phyloP scores from a whole-genome alignment of 2,113 vertebrate species.

The Oxygymnocypris stewartii region DNA sequence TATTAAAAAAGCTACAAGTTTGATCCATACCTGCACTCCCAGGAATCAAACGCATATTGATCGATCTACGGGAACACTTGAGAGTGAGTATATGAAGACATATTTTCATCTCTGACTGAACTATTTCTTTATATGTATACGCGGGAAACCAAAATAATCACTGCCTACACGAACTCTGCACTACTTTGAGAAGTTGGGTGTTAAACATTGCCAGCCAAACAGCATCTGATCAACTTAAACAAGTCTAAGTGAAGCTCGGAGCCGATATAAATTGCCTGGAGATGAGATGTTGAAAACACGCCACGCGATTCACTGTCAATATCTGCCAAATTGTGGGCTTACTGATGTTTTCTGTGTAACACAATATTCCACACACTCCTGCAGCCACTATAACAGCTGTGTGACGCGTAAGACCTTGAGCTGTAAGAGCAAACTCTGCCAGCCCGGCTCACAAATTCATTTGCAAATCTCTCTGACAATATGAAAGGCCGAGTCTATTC shows the following conservation, averaged over 20 bases:
- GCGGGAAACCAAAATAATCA: not conserved
- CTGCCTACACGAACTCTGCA: not conserved
- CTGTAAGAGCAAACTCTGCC: constrained; percentile 15
- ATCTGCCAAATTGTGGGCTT: not conserved
- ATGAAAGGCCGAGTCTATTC: constrained; percentile 23
- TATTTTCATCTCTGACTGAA: not conserved
- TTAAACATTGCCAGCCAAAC: not conserved
- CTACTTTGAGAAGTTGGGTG: not conserved
- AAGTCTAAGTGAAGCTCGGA: not conserved
- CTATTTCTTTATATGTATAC: not conserved
- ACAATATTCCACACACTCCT: not conserved
- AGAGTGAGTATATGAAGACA: not conserved
- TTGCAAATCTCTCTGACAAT: constrained; percentile 27
- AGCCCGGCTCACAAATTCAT: constrained; percentile 9
- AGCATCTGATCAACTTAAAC: not conserved
- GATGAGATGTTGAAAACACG: not conserved
- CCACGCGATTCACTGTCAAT: not conserved
- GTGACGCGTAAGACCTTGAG: constrained; percentile 15
- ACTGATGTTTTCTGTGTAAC: not conserved
- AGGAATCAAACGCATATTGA: not conserved
- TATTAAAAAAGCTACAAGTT: not conserved
- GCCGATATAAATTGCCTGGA: not conserved
- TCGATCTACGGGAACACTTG: not conserved
- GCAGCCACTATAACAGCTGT: not conserved
- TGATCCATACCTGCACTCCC: too few species aligned